Conservation (phyloP, 1,140 invertebrate genomes). For the Cotesia chilonis region DNA sequence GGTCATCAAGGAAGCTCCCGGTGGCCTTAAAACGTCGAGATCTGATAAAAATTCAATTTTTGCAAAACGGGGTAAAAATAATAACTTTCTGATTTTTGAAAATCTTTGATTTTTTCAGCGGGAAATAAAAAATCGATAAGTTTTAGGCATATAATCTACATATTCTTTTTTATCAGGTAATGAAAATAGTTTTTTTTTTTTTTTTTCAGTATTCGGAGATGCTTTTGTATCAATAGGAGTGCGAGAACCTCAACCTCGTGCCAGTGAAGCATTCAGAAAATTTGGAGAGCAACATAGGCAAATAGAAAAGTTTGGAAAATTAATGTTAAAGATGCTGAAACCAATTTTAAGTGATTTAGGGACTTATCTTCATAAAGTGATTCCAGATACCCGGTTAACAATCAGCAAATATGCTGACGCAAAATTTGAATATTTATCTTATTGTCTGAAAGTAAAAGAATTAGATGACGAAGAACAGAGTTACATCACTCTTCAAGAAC, state of each 20-base stretch:
- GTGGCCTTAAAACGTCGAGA: too few relatives aligned
- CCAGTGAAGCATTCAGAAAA: conserved; percentile 93
- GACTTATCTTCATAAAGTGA: conserved; percentile 96
- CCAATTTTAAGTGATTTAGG: conserved; percentile 93
- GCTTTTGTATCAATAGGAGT: conserved; percentile 94
- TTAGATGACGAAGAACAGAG: conserved; percentile 98
- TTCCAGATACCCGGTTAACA: conserved; percentile 96
- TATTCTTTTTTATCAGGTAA: not conserved
- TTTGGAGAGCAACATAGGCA: conserved; percentile 95
- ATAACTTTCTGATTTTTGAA: too few relatives aligned
- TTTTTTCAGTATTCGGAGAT: conserved; percentile 89
- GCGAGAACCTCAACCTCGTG: conserved; percentile 91
- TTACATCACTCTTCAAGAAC: conserved; percentile 93
- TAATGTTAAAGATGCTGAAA: conserved; percentile 90
- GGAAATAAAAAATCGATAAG: too few relatives aligned
- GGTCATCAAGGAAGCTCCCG: too few relatives aligned
- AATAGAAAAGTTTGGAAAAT: conserved; percentile 91
- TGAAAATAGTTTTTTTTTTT: conserved; percentile 42
- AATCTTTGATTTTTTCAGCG: too few relatives aligned
- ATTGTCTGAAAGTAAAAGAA: conserved; percentile 97
- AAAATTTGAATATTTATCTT: conserved; percentile 98
- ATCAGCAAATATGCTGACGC: conserved; percentile 97
- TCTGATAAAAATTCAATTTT: too few relatives aligned
- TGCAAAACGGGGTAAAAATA: too few relatives aligned
- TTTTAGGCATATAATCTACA: not conserved